Base-by-base conservation (phyloP, 1,140 invertebrate genomes). In the Magallana angulata region DNA sequence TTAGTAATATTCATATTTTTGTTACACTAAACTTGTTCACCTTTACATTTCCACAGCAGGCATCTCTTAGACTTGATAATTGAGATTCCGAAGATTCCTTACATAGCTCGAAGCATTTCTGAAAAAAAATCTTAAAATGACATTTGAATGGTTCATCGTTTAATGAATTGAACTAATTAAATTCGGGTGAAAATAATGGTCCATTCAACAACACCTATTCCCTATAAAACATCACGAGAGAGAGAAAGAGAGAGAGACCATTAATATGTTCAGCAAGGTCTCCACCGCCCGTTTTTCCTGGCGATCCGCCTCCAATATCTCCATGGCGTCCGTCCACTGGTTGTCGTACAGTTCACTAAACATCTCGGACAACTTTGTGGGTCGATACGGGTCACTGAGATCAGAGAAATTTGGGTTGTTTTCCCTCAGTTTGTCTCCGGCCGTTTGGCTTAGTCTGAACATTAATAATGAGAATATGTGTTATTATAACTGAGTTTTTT, bases 321-420 rank as follows among this genome's bases (percentile, higher is more conserved):
- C 8, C 8, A 71, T 71, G n/a, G 68, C 68, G 9, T 71, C 68
- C 11, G 68, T 71, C 68, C 68, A 71, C 30, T 71, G 18, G 11
- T 71, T 71, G 12, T 71, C 30, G 18, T 71, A 71, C 24, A 71
- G 68, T 71, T 71, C 68, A 71, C 68, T 12, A 30, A 71, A 30
- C 24, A 30, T 71, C 18, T 71, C 68, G 0, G 68, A 30, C 18
- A 48, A 30, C 36, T 71, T 71, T 12, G 36, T 18, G 68, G 68
- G 68, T 71, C 68, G 68, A 71, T 71, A 30, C 1, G 68, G 68
- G 68, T 71, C 68, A 71, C 68, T 71, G 24, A 71, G 68, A 18
- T 71, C 68, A 1, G 68, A 30, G 7, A 71, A 18, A 30, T 7
- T 12, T 11, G 68, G 68, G 24, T 71, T 71, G 68, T 71, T 30